Base-by-base conservation (phyloP, 1,140 invertebrate genomes). In the Bombus waltoni region DNA sequence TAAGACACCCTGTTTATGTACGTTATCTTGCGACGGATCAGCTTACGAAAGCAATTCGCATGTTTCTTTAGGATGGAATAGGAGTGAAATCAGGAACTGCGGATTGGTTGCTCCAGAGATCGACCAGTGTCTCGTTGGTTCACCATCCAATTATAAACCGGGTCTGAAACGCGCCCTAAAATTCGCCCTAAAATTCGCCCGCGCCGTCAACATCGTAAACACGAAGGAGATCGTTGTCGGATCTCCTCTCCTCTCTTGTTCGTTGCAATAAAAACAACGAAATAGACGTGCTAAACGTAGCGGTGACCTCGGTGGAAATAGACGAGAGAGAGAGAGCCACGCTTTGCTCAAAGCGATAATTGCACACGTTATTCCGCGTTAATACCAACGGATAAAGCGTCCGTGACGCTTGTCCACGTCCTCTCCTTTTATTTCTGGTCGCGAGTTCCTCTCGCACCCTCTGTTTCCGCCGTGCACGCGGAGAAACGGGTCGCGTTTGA, bases 331-430 rank as follows among this genome's bases (percentile, higher is more conserved):
- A 47, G 44, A 11, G 35, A 32, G n/a, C 47, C 4, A 66, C 65
- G 28, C 28, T 25, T 6, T 84, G 85, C 87, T 89, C 89, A 88
- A 91, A 91, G 92, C 87, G 90, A 90, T 92, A 92, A 92, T 92
- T 92, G 91, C 89, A 86, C 85, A 75, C 91, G 88, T 92, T 92
- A 91, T 92, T 86, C 72, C 68, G 72, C 70, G 78, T 70, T 92
- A 92, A 92, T 92, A 88, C 90, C 82, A 65, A 80, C 74, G 92
- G 89, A 92, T 88, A 84, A 89, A 92, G 86, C 77, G 84, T 76
- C 86, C 82, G 75, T 83, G 87, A 90, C 89, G 71, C 87, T 66
- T 35, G 76, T 87, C 72, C 71, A 65, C 40, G 53, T 62, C 71
- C 72, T 47, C 59, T 83, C 13, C 81, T 65, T 82, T 82, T 75